phyloP scores from a whole-genome alignment of 2,113 vertebrate species.

The Nesoenas mayeri region DNA sequence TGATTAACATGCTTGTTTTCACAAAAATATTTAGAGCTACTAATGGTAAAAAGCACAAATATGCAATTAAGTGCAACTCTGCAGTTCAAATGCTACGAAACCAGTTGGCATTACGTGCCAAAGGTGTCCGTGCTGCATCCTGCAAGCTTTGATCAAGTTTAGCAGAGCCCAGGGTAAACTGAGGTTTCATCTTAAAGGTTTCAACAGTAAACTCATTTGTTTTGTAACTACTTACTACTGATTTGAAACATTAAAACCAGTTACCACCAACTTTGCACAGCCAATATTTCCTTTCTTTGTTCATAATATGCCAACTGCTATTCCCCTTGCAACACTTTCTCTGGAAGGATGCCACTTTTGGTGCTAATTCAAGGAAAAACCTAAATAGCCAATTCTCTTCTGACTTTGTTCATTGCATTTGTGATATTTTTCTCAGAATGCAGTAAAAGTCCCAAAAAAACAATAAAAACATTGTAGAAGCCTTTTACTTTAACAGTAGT shows the following conservation, averaged over 20 bases:
- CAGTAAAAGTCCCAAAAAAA: not conserved
- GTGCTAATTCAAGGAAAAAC: conserved; percentile 44
- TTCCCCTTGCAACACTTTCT: conserved; percentile 53
- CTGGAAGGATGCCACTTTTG: conserved; percentile 55
- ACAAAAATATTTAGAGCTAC: not conserved
- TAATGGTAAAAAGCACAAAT: conserved; percentile 21
- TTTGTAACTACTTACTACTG: conserved; percentile 28
- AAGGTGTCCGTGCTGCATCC: not conserved
- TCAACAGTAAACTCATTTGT: conserved; percentile 46
- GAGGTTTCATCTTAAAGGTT: conserved; percentile 57
- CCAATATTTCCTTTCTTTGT: conserved; percentile 51
- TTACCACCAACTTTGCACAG: conserved; percentile 16
- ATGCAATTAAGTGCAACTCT: not conserved
- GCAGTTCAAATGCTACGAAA: not conserved
- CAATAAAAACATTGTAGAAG: not conserved
- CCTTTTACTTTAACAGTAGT: conserved; percentile 40
- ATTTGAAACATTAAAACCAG: conserved; percentile 53
- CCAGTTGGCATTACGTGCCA: not conserved
- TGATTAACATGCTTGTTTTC: not conserved
- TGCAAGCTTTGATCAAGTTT: not conserved
- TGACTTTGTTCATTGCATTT: conserved; percentile 18
- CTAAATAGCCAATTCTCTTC: conserved; percentile 29
- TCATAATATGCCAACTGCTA: conserved; percentile 20
- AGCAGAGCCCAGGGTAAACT: not conserved
- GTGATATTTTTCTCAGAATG: not conserved